Evolutionary conservation across 2,888 invertebrate species (phyloP).

Genomic region (Nemoura dubitans): DNA sequence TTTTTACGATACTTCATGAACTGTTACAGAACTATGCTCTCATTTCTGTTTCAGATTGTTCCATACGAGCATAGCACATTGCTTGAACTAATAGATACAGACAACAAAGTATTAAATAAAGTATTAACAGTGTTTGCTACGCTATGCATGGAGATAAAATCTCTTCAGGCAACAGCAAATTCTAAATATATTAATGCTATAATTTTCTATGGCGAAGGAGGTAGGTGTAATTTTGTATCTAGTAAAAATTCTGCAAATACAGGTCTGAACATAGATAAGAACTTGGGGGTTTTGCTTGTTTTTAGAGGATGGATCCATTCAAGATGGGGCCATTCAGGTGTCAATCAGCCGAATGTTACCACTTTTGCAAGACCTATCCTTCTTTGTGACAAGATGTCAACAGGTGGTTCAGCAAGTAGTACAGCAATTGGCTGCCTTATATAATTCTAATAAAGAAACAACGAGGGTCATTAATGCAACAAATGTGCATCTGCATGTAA

Average conservation of each 20-base stretch:
- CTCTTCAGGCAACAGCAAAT: constrained; percentile 73
- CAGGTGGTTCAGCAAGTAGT: constrained; percentile 77
- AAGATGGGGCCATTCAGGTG: constrained; percentile 62
- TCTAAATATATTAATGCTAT: constrained; percentile 68
- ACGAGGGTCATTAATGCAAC: constrained; percentile 55
- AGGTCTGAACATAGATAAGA: too few species aligned
- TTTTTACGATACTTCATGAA: neutral
- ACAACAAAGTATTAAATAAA: constrained; percentile 82
- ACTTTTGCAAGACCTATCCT: constrained; percentile 67
- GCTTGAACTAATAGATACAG: constrained; percentile 78
- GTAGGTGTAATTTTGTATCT: constrained; percentile 35
- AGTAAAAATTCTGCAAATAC: neutral
- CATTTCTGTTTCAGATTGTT: constrained; percentile 56
- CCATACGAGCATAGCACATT: constrained; percentile 73
- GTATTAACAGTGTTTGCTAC: constrained; percentile 81
- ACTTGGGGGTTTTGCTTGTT: neutral
- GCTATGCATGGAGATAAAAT: constrained; percentile 78
- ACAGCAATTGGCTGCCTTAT: constrained; percentile 77
- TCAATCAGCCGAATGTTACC: constrained; percentile 63
- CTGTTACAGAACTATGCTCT: neutral
- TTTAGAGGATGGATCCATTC: constrained; percentile 59
- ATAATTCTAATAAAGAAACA: constrained; percentile 55
- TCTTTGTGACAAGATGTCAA: constrained; percentile 75
- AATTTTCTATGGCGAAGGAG: constrained; percentile 74
- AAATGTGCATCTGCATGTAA: constrained; percentile 56